A percentile compares a stretch with the other conserved stretches of the same genome.
Evolutionary conservation across 2,888 invertebrate species (phyloP).

Genomic region (Patella pellucida): DNA sequence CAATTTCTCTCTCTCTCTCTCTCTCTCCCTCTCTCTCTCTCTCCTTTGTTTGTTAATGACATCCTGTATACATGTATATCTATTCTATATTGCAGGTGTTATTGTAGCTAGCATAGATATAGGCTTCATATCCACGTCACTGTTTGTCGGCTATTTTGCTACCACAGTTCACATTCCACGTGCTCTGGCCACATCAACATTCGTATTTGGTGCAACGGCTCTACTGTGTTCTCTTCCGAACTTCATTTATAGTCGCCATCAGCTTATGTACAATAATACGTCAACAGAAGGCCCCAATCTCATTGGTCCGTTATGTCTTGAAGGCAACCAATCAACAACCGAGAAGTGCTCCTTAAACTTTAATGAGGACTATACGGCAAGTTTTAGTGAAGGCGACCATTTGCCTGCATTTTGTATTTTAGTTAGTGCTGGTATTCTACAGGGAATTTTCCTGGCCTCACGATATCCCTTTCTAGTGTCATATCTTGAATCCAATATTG

Average conservation of each 20-base stretch:
- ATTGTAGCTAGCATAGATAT: constrained; percentile 59
- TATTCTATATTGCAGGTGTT: constrained; percentile 21
- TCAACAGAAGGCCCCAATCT: neutral
- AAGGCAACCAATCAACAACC: neutral
- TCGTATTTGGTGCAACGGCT: constrained; percentile 42
- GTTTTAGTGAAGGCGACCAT: neutral
- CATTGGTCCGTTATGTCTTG: neutral
- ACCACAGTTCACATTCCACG: constrained; percentile 40
- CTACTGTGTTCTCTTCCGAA: constrained; percentile 42
- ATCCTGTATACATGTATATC: too few relatives aligned
- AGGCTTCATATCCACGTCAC: constrained; percentile 44
- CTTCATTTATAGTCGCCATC: constrained; percentile 27
- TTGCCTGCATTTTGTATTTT: constrained; percentile 29
- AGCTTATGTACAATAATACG: neutral
- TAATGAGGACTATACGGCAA: neutral
- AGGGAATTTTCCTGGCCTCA: constrained; percentile 37
- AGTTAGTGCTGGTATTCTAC: constrained; percentile 37
- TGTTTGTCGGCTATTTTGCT: constrained; percentile 44
- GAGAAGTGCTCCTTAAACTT: neutral
- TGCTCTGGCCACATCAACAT: constrained; percentile 30
- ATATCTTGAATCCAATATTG: constrained; percentile 39
- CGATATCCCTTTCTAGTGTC: constrained; percentile 35
- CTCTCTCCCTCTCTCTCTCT: too few relatives aligned
- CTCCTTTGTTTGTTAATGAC: too few relatives aligned
- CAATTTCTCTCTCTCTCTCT: too few relatives aligned